Evolutionary conservation across 2,888 invertebrate species (phyloP).

Genomic region (Macaria notata): DNA sequence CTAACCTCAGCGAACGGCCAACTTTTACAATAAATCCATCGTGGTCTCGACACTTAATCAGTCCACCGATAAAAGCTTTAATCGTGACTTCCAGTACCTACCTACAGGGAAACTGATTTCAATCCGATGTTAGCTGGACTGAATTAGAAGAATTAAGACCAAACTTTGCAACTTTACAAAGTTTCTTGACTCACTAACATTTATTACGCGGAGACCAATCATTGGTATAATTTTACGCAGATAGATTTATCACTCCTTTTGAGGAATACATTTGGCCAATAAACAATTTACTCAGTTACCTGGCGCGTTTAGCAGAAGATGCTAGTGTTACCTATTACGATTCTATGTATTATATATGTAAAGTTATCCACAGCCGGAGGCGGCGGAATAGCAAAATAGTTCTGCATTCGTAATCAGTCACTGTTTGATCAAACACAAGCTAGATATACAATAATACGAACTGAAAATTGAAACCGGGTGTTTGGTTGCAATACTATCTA

Average conservation of each 20-base stretch:
- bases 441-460: constrained; percentile 3
- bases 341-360: too few species aligned
- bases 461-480: constrained; percentile 7
- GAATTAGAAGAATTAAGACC: constrained; percentile 50
- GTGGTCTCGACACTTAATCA: constrained; percentile 80
- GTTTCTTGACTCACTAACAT: constrained; percentile 18
- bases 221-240: too few species aligned
- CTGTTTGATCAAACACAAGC: constrained; percentile 8
- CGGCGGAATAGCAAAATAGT: constrained; percentile 3
- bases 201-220: neutral
- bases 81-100: constrained; percentile 73
- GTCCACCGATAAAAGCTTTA: constrained; percentile 80
- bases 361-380: neutral
- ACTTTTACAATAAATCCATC: constrained; percentile 83
- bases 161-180: constrained; percentile 42
- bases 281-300: too few species aligned
- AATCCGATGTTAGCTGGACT: constrained; percentile 55
- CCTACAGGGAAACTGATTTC: constrained; percentile 62
- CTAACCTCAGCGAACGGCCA: constrained; percentile 78
- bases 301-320: too few species aligned
- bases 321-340: too few species aligned
- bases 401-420: constrained; percentile 13
- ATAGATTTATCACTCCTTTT: too few species aligned
- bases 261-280: too few species aligned
- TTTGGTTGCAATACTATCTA: constrained; percentile 2